These are phyloP conservation scores for Portevinia maculata DNA, from an alignment of 2,888 invertebrate genomes.

Conservation along the genomic window DNA sequence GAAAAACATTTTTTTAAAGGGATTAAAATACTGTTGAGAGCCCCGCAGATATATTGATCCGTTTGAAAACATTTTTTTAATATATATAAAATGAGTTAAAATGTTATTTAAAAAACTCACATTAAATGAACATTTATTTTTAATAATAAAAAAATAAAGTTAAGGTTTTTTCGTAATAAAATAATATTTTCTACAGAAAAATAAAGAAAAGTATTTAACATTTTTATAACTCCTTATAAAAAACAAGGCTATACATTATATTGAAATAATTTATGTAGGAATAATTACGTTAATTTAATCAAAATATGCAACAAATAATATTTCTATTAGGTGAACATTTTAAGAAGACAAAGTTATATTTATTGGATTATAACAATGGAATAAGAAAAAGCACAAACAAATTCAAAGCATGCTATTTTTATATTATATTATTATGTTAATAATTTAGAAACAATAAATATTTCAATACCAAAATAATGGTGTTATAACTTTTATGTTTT, in stretches of 20 bases:
- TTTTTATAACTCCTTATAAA: too few species aligned
- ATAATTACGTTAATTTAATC: too few species aligned
- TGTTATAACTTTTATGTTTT: too few species aligned
- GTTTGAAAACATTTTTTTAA: conserved; percentile 43
- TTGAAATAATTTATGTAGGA: too few species aligned
- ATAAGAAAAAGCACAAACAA: conserved; percentile 18
- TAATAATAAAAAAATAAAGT: conserved; percentile 10
- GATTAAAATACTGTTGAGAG: conserved; percentile 66
- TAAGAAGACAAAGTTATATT: conserved; percentile 17
- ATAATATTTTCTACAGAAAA: conserved; percentile 42
- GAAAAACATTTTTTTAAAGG: conserved; percentile 52
- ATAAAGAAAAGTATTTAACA: conserved; percentile 1
- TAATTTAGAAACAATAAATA: conserved; percentile 33
- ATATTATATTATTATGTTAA: too few species aligned
- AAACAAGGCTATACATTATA: too few species aligned
- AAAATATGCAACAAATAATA: conserved; percentile 8
- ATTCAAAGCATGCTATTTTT: conserved; percentile 45
- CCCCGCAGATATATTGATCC: conserved; percentile 71
- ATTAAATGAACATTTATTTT: conserved; percentile 24
- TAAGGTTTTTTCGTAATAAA: neutral
- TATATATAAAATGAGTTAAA: conserved; percentile 13
- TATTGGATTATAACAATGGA: conserved; percentile 16
- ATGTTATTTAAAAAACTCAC: conserved; percentile 20
- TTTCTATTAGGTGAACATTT: conserved; percentile 22
- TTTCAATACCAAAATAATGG: conserved; percentile 1